Percentiles rank a stretch among this genome's conserved stretches.
Conservation (phyloP, 2,797 vertebrate genomes). For the Neosilurus hyrtlii region DNA sequence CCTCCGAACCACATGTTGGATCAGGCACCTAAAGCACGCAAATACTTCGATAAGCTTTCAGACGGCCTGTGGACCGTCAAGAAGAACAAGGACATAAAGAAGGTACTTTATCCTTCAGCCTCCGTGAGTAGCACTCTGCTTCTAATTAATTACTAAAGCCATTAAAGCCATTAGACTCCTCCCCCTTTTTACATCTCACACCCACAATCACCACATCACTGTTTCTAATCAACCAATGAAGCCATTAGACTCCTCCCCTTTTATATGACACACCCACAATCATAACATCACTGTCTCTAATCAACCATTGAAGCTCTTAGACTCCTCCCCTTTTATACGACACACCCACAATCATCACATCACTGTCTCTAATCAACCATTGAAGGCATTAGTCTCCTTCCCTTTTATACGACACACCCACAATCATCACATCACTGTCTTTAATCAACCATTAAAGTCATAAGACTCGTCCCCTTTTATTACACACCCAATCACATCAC, state of each 20-base stretch:
- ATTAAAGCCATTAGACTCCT: neutral
- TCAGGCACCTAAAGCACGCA: constrained; percentile 91
- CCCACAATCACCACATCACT: neutral
- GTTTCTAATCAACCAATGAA: neutral
- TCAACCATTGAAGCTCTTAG: neutral
- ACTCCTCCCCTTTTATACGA: neutral
- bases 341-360: no score
- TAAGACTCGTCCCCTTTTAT: neutral
- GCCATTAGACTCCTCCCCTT: no score
- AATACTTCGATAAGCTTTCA: constrained; percentile 92
- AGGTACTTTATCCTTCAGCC: constrained; percentile 77
- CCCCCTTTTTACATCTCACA: neutral
- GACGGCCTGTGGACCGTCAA: constrained; percentile 92
- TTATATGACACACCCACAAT: neutral
- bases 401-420: no score
- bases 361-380: no score
- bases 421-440: no score
- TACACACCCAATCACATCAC: no score
- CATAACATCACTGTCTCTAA: constrained; percentile 45
- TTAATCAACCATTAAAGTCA: neutral
- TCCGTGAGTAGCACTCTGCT: constrained; percentile 62
- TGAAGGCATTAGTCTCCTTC: no score
- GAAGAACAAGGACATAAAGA: constrained; percentile 93
- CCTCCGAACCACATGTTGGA: constrained; percentile 92
- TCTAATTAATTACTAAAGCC: constrained; percentile 39